Conservation (phyloP, 2,113 vertebrate species). For the Seriola quinqueradiata region DNA sequence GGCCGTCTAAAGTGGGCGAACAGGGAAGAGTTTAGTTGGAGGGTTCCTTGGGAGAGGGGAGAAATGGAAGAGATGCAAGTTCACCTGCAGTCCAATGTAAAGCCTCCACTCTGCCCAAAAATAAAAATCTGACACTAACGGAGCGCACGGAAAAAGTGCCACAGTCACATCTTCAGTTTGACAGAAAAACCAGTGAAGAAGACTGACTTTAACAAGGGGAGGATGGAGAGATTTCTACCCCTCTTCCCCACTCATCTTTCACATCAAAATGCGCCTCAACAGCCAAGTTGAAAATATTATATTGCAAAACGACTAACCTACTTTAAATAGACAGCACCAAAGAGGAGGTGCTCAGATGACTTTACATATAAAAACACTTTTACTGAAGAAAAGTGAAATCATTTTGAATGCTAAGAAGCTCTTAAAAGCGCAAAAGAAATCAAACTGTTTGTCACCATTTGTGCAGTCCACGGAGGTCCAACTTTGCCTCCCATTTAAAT, state of each 20-base stretch:
- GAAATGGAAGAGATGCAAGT: conserved; percentile 63
- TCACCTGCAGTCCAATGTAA: conserved; percentile 69
- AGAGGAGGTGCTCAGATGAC: conserved; percentile 47
- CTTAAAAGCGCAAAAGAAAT: conserved; percentile 58
- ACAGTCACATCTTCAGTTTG: conserved; percentile 71
- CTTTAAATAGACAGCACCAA: conserved; percentile 51
- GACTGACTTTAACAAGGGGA: conserved; percentile 45
- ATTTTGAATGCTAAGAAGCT: conserved; percentile 72
- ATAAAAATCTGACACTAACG: conserved; percentile 49
- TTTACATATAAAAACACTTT: conserved; percentile 80
- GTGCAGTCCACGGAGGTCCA: conserved; percentile 77
- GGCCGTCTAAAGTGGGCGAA: conserved; percentile 70
- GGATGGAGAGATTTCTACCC: conserved; percentile 54
- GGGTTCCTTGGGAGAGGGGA: conserved; percentile 69
- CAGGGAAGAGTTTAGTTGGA: conserved; percentile 76
- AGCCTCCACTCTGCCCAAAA: conserved; percentile 45
- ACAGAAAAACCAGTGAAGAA: conserved; percentile 47
- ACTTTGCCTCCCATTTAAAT: conserved; percentile 83
- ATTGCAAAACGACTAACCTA: conserved; percentile 69
- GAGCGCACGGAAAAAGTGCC: conserved; percentile 44
- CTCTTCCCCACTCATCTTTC: conserved; percentile 75
- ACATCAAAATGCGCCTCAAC: conserved; percentile 46
- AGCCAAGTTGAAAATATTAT: conserved; percentile 64
- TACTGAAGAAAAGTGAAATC: conserved; percentile 65
- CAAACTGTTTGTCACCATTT: conserved; percentile 76